Percentiles rank a stretch among this genome's conserved stretches.
phyloP scores from a whole-genome alignment of 2,797 vertebrate genomes.

The Margarornis squamiger region DNA sequence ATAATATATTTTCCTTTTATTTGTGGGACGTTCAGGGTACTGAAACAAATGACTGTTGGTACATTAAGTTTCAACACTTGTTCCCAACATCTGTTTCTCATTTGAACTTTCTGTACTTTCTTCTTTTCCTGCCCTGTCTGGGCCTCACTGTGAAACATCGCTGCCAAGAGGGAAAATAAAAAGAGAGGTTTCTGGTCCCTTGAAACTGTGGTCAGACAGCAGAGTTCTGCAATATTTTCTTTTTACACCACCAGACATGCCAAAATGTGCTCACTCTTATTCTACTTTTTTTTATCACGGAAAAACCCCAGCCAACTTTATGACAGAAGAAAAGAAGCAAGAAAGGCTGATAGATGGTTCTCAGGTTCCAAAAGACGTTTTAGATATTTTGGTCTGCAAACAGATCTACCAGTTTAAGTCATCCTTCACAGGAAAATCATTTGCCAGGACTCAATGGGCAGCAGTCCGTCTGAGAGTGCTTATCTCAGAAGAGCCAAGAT shows the following conservation, averaged over 20 bases:
- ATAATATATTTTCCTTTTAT: neutral
- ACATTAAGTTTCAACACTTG: neutral
- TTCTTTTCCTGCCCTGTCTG: neutral
- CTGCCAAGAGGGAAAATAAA: neutral
- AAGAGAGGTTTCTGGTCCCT: neutral
- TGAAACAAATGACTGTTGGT: neutral
- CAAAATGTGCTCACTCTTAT: neutral
- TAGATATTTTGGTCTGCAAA: neutral
- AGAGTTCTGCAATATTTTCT: neutral
- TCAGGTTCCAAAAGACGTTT: neutral
- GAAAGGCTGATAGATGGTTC: neutral
- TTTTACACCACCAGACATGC: neutral
- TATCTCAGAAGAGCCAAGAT: neutral
- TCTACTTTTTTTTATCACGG: neutral
- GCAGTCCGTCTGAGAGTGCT: neutral
- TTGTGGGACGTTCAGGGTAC: neutral
- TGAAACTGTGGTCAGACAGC: neutral
- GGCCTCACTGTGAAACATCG: constrained; percentile 6
- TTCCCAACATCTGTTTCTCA: constrained; percentile 29
- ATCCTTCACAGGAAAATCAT: neutral
- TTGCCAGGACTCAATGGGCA: neutral
- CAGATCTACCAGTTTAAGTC: neutral
- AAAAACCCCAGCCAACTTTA: neutral
- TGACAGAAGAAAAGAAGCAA: neutral
- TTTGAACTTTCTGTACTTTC: constrained; percentile 3